phyloP scores from a whole-genome alignment of 2,113 vertebrate species.

The Nerophis ophidion region DNA sequence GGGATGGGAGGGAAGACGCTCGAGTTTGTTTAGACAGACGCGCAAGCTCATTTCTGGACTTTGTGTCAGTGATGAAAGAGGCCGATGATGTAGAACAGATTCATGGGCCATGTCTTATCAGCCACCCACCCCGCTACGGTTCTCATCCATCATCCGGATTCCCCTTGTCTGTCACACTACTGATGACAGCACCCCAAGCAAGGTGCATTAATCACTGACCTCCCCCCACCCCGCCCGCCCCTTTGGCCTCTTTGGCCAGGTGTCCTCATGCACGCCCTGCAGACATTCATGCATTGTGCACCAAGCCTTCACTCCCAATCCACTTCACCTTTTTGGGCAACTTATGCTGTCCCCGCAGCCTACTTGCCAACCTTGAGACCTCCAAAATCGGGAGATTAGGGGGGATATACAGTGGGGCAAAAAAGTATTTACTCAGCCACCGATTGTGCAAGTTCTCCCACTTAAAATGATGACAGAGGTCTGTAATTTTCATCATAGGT shows the following conservation, averaged over 20 bases:
- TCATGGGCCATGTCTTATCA: conserved; percentile 94
- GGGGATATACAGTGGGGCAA: too few relatives aligned
- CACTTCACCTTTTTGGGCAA: conserved; percentile 22
- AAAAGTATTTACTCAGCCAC: too few relatives aligned
- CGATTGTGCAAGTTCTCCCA: too few relatives aligned
- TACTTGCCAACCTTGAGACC: too few relatives aligned
- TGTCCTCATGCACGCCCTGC: conserved; percentile 82
- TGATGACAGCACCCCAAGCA: conserved; percentile 86
- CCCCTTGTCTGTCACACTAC: conserved; percentile 79
- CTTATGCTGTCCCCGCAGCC: too few relatives aligned
- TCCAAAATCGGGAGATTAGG: too few relatives aligned
- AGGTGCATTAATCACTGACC: conserved; percentile 88
- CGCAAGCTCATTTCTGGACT: conserved; percentile 86
- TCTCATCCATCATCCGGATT: conserved; percentile 83
- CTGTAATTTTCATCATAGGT: too few relatives aligned
- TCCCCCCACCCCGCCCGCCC: conserved; percentile 36
- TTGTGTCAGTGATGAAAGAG: conserved; percentile 90
- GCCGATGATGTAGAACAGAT: conserved; percentile 94
- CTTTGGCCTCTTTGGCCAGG: conserved; percentile 76
- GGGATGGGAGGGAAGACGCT: conserved; percentile 54
- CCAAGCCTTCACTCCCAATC: conserved; percentile 4
- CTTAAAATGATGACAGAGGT: too few relatives aligned
- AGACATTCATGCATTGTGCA: conserved; percentile 66
- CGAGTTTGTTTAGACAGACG: conserved; percentile 92
- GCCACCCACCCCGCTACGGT: conserved; percentile 72